A percentile compares a stretch with the other conserved stretches of the same genome.
These are phyloP conservation scores for Xiphophorus hellerii DNA, from an alignment of 2,113 vertebrate species.

Conservation along the genomic window DNA sequence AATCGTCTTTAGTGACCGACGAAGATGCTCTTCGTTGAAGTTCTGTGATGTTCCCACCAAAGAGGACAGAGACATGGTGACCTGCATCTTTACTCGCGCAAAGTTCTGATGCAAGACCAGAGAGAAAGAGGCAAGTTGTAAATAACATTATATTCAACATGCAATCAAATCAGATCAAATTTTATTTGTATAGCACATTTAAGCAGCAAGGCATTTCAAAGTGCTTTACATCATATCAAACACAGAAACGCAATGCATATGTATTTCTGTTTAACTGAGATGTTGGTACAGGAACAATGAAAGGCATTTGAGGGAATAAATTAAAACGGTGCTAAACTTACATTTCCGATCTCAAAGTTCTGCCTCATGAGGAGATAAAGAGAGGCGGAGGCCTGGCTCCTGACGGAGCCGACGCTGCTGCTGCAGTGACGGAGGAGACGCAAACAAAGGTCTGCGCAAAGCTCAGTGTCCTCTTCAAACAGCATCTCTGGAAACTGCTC, in stretches of 20 bases:
- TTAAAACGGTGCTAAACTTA: conserved; percentile 63
- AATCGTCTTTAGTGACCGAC: conserved; percentile 90
- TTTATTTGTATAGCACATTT: no score
- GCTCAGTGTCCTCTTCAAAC: conserved; percentile 92
- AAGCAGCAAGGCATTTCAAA: no score
- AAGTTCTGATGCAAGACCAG: conserved; percentile 82
- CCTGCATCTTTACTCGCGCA: conserved; percentile 95
- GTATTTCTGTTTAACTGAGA: not conserved
- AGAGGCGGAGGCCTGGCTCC: conserved; percentile 90
- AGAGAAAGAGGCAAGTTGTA: not conserved
- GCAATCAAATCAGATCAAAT: no score
- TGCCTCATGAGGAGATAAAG: conserved; percentile 96
- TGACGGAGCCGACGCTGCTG: conserved; percentile 83
- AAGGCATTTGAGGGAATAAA: not conserved
- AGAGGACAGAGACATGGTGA: conserved; percentile 92
- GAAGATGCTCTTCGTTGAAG: conserved; percentile 90
- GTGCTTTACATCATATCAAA: no score
- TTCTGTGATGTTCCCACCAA: conserved; percentile 89
- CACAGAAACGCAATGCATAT: no score
- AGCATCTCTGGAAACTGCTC: conserved; percentile 92
- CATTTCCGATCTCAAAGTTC: conserved; percentile 93
- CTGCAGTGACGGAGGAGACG: conserved; percentile 91
- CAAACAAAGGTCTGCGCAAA: conserved; percentile 90
- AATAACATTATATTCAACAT: not conserved
- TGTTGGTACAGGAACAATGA: not conserved